Evolutionary conservation across 2,797 vertebrate species (phyloP).

Genomic region (Leucoraja ocellata): DNA sequence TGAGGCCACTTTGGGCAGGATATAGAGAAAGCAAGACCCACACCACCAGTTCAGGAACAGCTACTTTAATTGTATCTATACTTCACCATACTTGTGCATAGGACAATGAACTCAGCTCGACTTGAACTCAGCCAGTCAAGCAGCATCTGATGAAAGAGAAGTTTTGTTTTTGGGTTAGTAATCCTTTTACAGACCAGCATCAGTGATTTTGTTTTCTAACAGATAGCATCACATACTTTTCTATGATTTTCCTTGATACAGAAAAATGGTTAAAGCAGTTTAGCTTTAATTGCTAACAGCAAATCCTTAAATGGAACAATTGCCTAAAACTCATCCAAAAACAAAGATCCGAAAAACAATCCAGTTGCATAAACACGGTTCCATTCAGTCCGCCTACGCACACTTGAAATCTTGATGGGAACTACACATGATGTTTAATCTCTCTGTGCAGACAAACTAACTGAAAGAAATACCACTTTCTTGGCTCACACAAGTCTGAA

Average conservation of each 20-base stretch:
- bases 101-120: too few relatives aligned
- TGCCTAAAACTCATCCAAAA: not conserved
- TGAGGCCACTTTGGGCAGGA: too few relatives aligned
- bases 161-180: too few relatives aligned
- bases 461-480: not conserved
- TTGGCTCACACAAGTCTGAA: not conserved
- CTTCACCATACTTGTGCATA: too few relatives aligned
- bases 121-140: too few relatives aligned
- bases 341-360: not conserved
- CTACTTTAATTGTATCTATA: too few relatives aligned
- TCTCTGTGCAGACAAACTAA: not conserved
- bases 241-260: not conserved
- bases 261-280: not conserved
- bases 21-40: too few relatives aligned
- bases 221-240: not conserved
- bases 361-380: not conserved
- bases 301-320: not conserved
- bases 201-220: too few relatives aligned
- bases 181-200: too few relatives aligned
- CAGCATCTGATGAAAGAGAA: too few relatives aligned
- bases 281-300: constrained; percentile 1
- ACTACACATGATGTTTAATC: not conserved
- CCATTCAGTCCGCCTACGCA: not conserved
- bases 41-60: too few relatives aligned
- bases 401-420: not conserved